These are phyloP conservation scores for Carcharodon carcharias DNA, from an alignment of 2,797 vertebrate species.

Conservation along the genomic window DNA sequence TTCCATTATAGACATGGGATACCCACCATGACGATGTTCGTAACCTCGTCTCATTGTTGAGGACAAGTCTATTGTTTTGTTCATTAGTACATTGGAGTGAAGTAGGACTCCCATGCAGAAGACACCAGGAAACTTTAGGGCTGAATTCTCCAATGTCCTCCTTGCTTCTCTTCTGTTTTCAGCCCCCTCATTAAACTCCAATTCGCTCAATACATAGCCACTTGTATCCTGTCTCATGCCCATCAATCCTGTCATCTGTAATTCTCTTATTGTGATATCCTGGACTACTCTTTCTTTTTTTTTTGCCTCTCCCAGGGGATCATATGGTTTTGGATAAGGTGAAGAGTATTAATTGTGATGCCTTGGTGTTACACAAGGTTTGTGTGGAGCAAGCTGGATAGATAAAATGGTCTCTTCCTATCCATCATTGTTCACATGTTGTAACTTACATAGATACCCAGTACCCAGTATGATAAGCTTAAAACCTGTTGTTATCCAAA, in stretches of 20 bases:
- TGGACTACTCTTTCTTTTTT: too few species aligned
- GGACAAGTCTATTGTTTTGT: background rate
- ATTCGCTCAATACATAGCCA: background rate
- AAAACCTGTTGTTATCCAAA: background rate
- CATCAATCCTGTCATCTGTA: background rate
- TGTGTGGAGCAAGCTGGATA: too few species aligned
- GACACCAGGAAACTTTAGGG: background rate
- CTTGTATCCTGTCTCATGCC: background rate
- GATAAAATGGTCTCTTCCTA: too few species aligned
- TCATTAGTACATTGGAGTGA: background rate
- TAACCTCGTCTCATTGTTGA: background rate
- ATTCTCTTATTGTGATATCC: too few species aligned
- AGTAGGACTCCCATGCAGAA: background rate
- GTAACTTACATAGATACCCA: background rate
- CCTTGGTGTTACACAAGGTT: too few species aligned
- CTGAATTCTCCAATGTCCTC: background rate
- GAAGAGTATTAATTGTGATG: too few species aligned
- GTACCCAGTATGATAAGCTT: background rate
- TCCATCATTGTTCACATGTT: background rate
- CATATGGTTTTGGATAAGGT: too few species aligned
- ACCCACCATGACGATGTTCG: too few species aligned
- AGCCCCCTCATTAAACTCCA: background rate
- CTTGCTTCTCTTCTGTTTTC: too few species aligned
- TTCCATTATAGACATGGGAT: too few species aligned
- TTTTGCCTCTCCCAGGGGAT: too few species aligned